Evolutionary conservation across 2,888 invertebrate genomes (phyloP).

Genomic region (Copidosoma aretas): DNA sequence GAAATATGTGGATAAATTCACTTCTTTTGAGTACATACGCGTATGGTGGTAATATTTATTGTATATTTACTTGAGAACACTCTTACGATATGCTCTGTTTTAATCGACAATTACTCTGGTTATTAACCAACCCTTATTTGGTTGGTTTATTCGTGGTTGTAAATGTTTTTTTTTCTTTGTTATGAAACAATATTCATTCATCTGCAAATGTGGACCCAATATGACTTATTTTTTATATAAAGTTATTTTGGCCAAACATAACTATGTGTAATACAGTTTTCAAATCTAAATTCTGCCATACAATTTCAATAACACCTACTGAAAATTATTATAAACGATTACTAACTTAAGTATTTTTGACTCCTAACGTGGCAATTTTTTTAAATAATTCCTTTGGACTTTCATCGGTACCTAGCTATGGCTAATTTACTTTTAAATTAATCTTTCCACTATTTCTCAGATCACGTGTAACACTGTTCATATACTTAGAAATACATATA

Average conservation of each 20-base stretch:
- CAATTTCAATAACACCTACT: no score
- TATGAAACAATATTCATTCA: neutral
- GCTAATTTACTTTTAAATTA: slow-evolving; percentile 33
- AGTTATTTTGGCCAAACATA: neutral
- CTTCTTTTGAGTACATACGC: no score
- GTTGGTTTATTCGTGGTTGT: neutral
- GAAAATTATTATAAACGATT: no score
- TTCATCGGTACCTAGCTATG: slow-evolving; percentile 11
- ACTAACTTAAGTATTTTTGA: no score
- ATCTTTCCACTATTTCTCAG: slow-evolving; percentile 18
- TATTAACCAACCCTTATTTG: slow-evolving; percentile 1
- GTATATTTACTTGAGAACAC: slow-evolving; percentile 19
- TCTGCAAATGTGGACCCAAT: slow-evolving; percentile 43
- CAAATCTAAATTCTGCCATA: no score
- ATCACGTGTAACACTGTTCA: slow-evolving; percentile 28
- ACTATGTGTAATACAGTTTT: neutral
- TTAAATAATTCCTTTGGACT: slow-evolving; percentile 22
- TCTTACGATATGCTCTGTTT: slow-evolving; percentile 22
- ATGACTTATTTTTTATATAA: slow-evolving; percentile 50
- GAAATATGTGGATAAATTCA: no score
- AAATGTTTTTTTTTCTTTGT: slow-evolving; percentile 9
- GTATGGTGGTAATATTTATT: neutral
- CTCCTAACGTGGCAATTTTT: slow-evolving; percentile 1
- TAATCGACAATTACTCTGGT: neutral
- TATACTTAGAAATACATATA: slow-evolving; percentile 30